Conservation (phyloP, 2,797 vertebrate genomes). For the Arnoldichthys spilopterus region DNA sequence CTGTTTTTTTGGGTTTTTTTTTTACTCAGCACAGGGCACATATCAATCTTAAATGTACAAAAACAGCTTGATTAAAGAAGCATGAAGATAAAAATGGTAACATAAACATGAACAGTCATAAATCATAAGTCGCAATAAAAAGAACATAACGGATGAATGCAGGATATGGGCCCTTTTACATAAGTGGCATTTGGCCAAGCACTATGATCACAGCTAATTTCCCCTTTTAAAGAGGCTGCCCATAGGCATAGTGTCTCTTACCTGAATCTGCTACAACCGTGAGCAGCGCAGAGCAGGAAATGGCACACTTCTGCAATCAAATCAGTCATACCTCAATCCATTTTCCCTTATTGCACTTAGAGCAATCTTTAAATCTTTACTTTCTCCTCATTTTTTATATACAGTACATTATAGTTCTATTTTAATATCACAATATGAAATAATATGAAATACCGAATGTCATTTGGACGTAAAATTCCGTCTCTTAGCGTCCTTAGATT, state of each 20-base stretch:
- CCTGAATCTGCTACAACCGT: constrained; percentile 4
- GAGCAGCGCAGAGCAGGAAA: constrained; percentile 9
- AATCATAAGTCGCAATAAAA: background rate
- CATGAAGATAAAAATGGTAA: background rate
- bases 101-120: background rate
- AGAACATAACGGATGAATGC: too few species aligned
- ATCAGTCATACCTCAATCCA: constrained; percentile 46
- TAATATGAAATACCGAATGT: constrained; percentile 64
- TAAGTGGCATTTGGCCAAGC: background rate
- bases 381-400: constrained; percentile 39
- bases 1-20: background rate
- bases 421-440: constrained; percentile 66
- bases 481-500: constrained; percentile 66
- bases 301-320: constrained; percentile 37
- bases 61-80: background rate
- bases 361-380: constrained; percentile 62
- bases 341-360: constrained; percentile 48
- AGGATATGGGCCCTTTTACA: background rate
- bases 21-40: background rate
- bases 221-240: constrained; percentile 34
- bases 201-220: constrained; percentile 50
- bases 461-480: constrained; percentile 69
- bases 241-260: constrained; percentile 22
- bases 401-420: constrained; percentile 58
- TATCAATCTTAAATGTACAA: background rate